Evolutionary conservation across 2,113 vertebrate species (phyloP).

Genomic region (Sisor rabdophorus): DNA sequence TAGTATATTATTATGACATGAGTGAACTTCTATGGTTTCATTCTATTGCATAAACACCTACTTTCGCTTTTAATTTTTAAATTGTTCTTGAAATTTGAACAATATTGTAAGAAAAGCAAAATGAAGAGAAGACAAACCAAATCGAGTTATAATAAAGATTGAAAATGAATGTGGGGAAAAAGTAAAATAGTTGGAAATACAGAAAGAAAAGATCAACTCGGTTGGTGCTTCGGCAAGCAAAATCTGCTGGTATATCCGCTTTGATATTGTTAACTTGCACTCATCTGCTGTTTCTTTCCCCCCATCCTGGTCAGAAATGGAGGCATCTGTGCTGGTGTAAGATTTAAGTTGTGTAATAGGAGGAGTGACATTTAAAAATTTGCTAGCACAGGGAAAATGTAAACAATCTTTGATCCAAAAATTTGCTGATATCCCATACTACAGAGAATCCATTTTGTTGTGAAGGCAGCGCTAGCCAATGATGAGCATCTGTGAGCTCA

Average conservation of each 20-base stretch:
- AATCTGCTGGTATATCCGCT: background rate
- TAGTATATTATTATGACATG: no score
- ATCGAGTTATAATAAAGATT: background rate
- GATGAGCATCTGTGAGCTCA: background rate
- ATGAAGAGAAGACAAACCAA: no score
- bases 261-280: background rate
- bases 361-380: background rate
- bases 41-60: no score
- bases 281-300: background rate
- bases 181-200: background rate
- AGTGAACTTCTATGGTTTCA: no score
- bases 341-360: background rate
- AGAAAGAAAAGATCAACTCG: background rate
- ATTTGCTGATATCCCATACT: background rate
- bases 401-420: background rate
- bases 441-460: background rate
- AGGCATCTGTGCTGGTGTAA: background rate
- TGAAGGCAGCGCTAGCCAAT: background rate
- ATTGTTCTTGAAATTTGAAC: no score
- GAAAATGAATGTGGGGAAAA: background rate
- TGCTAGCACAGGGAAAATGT: background rate
- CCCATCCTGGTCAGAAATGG: background rate
- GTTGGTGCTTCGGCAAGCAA: background rate
- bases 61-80: no score
- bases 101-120: no score